A percentile compares a stretch with the other conserved stretches of the same genome.
These are phyloP conservation scores for Cassiopea andromeda DNA, from an alignment of 30 jellyfish, hydroid and myxozoan species.

Conservation along the genomic window DNA sequence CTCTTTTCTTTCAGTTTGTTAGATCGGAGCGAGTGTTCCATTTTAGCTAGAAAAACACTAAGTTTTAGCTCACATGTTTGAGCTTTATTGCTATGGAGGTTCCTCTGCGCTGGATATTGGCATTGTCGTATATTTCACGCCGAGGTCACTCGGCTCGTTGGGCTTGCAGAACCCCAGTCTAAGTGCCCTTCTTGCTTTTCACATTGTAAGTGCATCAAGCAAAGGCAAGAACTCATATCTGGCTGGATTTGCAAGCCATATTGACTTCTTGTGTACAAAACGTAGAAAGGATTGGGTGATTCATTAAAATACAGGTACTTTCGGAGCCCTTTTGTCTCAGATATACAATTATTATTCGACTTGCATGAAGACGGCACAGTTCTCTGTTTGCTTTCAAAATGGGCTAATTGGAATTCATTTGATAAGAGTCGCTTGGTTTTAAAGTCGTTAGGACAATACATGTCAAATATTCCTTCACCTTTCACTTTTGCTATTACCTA, in stretches of 20 bases:
- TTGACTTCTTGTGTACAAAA: not conserved
- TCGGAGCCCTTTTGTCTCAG: not conserved
- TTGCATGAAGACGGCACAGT: not conserved
- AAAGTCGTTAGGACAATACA: not conserved
- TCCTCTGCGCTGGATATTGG: not conserved
- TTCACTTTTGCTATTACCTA: not conserved
- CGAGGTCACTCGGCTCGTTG: not conserved
- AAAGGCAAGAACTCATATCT: no score
- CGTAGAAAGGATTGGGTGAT: not conserved
- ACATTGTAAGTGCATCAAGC: no score
- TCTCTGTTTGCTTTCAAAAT: not conserved
- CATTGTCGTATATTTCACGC: not conserved
- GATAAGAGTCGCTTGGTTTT: not conserved
- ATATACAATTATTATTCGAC: not conserved
- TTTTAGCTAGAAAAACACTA: no score
- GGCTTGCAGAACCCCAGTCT: not conserved
- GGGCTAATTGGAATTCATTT: not conserved
- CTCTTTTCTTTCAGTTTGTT: not conserved
- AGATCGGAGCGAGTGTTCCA: not conserved
- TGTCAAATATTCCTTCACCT: not conserved
- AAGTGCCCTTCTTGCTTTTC: no score
- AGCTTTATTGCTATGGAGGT: not conserved
- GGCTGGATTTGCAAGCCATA: not conserved
- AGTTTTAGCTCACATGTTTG: no score
- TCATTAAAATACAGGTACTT: not conserved